Evolutionary conservation across 2,797 vertebrate species (phyloP).

Genomic region (Alcedo atthis): DNA sequence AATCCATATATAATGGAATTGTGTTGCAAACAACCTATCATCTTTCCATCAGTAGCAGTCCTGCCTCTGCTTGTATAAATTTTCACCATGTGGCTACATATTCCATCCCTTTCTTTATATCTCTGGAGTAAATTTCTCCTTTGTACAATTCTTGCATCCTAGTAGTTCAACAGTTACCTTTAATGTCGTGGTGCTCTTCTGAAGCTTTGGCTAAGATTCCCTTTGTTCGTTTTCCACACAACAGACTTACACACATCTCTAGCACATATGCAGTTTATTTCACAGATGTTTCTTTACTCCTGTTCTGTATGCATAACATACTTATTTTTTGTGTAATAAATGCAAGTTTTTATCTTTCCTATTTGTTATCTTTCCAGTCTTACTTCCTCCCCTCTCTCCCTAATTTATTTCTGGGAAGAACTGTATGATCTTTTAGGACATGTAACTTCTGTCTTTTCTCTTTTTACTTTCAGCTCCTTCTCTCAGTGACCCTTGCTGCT

Average conservation of each 20-base stretch:
- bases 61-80: background rate
- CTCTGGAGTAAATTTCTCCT: background rate
- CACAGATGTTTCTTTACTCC: background rate
- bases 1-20: background rate
- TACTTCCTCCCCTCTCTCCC: background rate
- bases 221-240: background rate
- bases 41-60: background rate
- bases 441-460: background rate
- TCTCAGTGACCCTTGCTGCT: background rate
- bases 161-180: background rate
- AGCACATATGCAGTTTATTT: background rate
- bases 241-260: background rate
- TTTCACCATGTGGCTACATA: background rate
- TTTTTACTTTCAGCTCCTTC: background rate
- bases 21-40: background rate
- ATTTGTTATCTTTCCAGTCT: background rate
- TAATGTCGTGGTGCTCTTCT: background rate
- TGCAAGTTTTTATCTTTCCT: too few relatives aligned
- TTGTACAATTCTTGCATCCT: background rate
- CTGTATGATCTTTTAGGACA: background rate
- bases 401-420: background rate
- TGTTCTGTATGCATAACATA: background rate
- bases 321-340: background rate
- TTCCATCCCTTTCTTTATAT: background rate
- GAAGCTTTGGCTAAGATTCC: background rate